Base-by-base conservation (phyloP, 2,888 invertebrate genomes). In the Melinaea menophilus region DNA sequence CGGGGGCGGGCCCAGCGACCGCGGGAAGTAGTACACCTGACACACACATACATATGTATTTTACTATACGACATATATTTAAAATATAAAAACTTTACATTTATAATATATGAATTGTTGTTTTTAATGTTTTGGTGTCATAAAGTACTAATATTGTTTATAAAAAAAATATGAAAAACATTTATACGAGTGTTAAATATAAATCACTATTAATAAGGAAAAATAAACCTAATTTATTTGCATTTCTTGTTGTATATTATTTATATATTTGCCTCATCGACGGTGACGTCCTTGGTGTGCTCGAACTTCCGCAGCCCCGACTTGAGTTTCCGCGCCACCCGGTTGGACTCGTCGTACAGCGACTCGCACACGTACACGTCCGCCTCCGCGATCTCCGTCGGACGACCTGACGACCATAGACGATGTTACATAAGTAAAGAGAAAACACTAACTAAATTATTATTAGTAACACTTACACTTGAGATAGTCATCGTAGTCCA, bases 331-430 rank as follows among this genome's bases (percentile, higher is more conserved):
- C 94, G 92, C 58, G 97, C 93, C 63, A 95, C 92, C 64, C 95
- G 93, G 76, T 95, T 96, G 37, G 95, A 93, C 85, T 98, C 98
- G 80, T 98, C 97, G 80, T 97, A 98, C 66, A 96, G 92, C 0
- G 96, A 96, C 80, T 98, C 97, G 81, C 98, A 98, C 56, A 99
- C 94, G 81, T 93, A 99, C 2, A 99, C 94, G 84, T 99, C 98
- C 65, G 93, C 93, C 85, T 99, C 99, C 0, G 95, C 92, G 68
- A 99, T 95, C 91, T 99, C 99, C 0, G 99, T 99, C 56, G 96
- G 96, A 12, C 99, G 95, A 84, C 94, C 97, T 97, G 79, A 13
- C 75, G 3, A 9, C 1, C 22, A 22, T 22, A 13, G 48, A 48
- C n/a, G 12, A n/a, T n/a, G 9, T 31, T 51, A 31, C 9, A 5